Evolutionary conservation across 1,140 invertebrate species (phyloP).

Genomic region (Dendroctonus ponderosae): DNA sequence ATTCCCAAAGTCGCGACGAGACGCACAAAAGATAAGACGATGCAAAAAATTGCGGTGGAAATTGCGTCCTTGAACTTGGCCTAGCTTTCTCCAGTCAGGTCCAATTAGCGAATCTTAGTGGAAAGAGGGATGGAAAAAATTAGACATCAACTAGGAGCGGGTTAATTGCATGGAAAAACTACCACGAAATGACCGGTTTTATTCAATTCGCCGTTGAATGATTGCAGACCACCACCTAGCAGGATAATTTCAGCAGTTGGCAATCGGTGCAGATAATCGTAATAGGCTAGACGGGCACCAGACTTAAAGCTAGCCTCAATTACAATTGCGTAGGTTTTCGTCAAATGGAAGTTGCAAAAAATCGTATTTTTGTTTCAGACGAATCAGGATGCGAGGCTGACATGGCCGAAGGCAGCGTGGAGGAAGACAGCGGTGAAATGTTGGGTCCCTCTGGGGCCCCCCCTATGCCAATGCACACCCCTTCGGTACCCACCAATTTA

Average conservation of each 20-base stretch:
- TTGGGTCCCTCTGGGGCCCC: conserved; percentile 51
- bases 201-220: too few species aligned
- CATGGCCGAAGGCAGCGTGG: conserved; percentile 60
- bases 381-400: conserved; percentile 69
- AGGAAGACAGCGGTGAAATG: conserved; percentile 55
- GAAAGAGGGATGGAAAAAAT: conserved; percentile 4
- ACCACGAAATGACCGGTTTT: too few species aligned
- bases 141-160: conserved; percentile 1
- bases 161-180: neutral
- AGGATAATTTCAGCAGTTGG: conserved; percentile 2
- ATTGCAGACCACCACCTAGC: conserved; percentile 2
- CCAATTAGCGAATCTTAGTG: conserved; percentile 13
- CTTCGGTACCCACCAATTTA: conserved; percentile 41
- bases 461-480: conserved; percentile 43
- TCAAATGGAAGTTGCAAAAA: too few species aligned
- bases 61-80: conserved; percentile 2
- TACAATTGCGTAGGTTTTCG: too few species aligned
- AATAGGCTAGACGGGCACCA: too few species aligned
- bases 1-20: too few species aligned
- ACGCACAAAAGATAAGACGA: too few species aligned
- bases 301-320: too few species aligned
- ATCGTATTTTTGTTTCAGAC: conserved; percentile 51
- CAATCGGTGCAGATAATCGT: too few species aligned
- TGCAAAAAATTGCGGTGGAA: neutral
- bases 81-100: neutral